Conservation (phyloP, 2,797 vertebrate species). For the Eulemur albifrons region DNA sequence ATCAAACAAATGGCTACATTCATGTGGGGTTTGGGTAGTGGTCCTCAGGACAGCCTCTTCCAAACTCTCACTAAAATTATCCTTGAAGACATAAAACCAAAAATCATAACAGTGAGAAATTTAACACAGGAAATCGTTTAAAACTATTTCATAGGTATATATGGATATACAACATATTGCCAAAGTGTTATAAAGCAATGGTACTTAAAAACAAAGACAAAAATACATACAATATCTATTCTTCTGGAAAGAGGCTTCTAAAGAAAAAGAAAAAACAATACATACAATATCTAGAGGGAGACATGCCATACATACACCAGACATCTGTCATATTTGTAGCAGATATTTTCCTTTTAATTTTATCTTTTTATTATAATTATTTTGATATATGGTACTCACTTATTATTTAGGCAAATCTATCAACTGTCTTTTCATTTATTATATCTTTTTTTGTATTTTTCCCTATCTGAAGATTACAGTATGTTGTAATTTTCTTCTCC, state of each 20-base stretch:
- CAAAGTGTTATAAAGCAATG: not conserved
- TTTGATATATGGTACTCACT: not conserved
- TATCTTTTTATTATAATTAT: constrained; percentile 6
- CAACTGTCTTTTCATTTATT: not conserved
- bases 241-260: too few species aligned
- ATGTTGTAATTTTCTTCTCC: not conserved
- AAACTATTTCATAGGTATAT: not conserved
- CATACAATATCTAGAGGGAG: not conserved
- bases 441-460: not conserved
- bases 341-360: not conserved
- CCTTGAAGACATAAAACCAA: not conserved
- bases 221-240: not conserved
- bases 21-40: not conserved
- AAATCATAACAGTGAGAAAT: not conserved
- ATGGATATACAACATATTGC: not conserved
- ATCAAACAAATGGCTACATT: not conserved
- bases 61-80: not conserved
- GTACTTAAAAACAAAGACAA: not conserved
- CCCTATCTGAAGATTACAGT: not conserved
- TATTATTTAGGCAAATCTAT: not conserved
- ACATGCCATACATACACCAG: not conserved
- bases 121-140: not conserved
- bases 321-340: not conserved
- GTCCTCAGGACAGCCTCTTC: not conserved
- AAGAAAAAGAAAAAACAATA: not conserved